These are phyloP conservation scores for Corynorhinus townsendii DNA, from an alignment of 2,113 vertebrate genomes.

Conservation along the genomic window DNA sequence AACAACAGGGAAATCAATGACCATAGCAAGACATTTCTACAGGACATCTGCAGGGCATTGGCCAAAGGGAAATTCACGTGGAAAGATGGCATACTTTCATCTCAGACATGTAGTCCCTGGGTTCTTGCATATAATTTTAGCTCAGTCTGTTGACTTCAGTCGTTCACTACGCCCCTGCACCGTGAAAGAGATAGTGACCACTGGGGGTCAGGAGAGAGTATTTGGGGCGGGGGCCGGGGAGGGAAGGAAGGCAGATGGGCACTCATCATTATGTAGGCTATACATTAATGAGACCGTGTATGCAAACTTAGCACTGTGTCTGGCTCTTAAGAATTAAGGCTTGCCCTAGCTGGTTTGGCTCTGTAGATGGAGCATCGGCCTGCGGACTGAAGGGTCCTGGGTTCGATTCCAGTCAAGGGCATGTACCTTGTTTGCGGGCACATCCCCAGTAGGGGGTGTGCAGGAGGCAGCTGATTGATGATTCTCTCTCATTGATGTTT, in stretches of 20 bases:
- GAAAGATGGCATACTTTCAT: not conserved
- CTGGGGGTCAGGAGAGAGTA: rapidly evolving
- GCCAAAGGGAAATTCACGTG: not conserved
- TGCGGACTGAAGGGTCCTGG: too few relatives aligned
- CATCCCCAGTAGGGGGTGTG: too few relatives aligned
- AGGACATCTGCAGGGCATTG: not conserved
- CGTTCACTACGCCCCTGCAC: not conserved
- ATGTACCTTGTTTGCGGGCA: too few relatives aligned
- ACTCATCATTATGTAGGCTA: not conserved
- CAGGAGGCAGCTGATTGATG: too few relatives aligned
- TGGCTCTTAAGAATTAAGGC: not conserved
- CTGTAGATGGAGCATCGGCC: too few relatives aligned
- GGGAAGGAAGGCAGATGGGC: too few relatives aligned
- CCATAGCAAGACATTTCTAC: not conserved
- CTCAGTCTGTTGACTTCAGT: not conserved
- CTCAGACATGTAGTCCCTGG: not conserved
- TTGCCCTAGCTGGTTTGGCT: too few relatives aligned
- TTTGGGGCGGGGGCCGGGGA: rapidly evolving
- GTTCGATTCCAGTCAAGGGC: too few relatives aligned
- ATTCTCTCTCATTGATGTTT: too few relatives aligned
- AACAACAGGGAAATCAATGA: not conserved
- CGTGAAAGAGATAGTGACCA: not conserved
- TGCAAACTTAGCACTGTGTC: not conserved
- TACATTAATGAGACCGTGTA: not conserved
- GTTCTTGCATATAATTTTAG: not conserved